These are phyloP conservation scores for Hypena proboscidalis DNA, from an alignment of 2,888 invertebrate species.

Conservation along the genomic window DNA sequence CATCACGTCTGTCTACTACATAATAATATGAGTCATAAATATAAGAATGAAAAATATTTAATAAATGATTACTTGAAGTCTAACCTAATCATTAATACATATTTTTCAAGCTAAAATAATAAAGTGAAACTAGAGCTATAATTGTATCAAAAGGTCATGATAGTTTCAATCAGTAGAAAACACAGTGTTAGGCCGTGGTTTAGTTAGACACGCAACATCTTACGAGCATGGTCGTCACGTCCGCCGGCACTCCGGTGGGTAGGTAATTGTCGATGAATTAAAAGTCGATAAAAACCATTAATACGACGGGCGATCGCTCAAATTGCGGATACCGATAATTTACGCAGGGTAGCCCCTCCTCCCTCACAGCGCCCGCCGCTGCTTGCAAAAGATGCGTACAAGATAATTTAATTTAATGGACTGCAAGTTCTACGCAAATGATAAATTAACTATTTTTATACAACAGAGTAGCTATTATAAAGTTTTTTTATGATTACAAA, in stretches of 20 bases:
- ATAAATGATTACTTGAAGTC: no score
- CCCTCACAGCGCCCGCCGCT: neutral
- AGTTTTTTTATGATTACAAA: no score
- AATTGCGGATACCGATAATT: conserved; percentile 65
- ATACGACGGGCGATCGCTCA: conserved; percentile 58
- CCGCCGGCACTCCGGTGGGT: conserved; percentile 39
- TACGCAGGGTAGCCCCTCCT: conserved; percentile 43
- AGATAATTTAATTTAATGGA: conserved; percentile 40
- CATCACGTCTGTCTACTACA: no score
- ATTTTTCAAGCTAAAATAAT: neutral
- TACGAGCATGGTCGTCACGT: conserved; percentile 44
- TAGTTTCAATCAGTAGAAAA: conserved; percentile 39
- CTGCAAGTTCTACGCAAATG: conserved; percentile 7
- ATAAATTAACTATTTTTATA: conserved; percentile 1
- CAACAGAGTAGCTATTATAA: no score
- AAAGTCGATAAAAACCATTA: conserved; percentile 66
- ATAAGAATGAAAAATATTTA: no score
- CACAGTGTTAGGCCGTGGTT: conserved; percentile 21
- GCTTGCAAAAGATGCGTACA: conserved; percentile 26
- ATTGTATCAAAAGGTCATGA: conserved; percentile 36
- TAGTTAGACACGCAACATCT: conserved; percentile 43
- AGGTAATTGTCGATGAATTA: conserved; percentile 63
- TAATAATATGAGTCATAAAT: no score
- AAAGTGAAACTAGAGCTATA: conserved; percentile 21
- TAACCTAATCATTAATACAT: no score